phyloP scores from a whole-genome alignment of 2,888 invertebrate genomes.

The Acanthosepion lycidas region DNA sequence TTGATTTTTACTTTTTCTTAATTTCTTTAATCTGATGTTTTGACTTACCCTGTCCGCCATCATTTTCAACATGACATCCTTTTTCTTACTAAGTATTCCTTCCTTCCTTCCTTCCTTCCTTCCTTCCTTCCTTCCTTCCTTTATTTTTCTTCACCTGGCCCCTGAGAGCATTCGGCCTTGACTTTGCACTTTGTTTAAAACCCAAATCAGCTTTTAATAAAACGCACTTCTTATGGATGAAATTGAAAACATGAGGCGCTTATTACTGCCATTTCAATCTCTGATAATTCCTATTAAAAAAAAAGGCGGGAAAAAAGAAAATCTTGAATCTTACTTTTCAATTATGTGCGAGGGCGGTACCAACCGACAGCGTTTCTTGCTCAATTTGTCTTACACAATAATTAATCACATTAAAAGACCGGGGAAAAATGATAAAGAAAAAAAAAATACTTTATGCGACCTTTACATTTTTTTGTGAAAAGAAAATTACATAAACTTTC shows the following conservation, averaged over 20 bases:
- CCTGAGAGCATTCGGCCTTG: background rate
- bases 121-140: background rate
- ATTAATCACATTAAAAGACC: background rate
- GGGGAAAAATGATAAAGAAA: background rate
- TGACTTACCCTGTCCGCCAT: no score
- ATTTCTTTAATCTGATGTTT: no score
- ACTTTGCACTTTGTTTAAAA: slow-evolving; percentile 4
- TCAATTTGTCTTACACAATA: background rate
- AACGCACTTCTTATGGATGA: background rate
- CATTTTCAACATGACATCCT: no score
- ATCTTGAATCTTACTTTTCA: background rate
- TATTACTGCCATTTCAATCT: background rate
- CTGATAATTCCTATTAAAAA: background rate
- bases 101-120: background rate
- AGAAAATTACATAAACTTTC: no score
- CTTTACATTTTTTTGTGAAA: no score
- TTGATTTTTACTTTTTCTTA: no score
- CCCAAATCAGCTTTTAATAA: background rate
- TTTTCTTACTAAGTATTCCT: background rate
- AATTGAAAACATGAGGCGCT: background rate
- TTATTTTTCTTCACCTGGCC: background rate
- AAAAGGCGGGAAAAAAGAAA: background rate
- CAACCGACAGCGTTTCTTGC: background rate
- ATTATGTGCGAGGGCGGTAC: background rate
- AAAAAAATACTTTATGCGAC: no score